Conservation (phyloP, 2,113 vertebrate genomes). For the Alexandromys fortis region DNA sequence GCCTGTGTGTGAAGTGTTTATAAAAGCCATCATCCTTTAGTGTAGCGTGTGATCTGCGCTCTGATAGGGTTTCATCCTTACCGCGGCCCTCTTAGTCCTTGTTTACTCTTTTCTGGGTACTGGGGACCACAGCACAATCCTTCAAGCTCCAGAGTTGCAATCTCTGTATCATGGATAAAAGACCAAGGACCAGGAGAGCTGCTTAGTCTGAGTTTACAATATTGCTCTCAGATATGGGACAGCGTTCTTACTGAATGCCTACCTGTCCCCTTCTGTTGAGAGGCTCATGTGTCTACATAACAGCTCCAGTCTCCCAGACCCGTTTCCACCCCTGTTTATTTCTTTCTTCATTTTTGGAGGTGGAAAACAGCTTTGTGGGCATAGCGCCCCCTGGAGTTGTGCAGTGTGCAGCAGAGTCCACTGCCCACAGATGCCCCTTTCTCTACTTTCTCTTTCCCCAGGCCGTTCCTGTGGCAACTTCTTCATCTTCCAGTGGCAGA, state of each 20-base stretch:
- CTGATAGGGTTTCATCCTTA: not conserved
- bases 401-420: not conserved
- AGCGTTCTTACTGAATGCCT: not conserved
- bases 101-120: not conserved
- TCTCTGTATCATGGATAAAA: not conserved
- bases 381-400: not conserved
- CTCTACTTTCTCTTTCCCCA: conserved; percentile 46
- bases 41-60: not conserved
- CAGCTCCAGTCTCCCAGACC: not conserved
- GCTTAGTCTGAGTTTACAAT: not conserved
- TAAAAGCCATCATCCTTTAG: not conserved
- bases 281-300: not conserved
- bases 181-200: not conserved
- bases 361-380: not conserved
- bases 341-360: not conserved
- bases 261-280: not conserved
- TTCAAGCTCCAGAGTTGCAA: not conserved
- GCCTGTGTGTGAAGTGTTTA: not conserved
- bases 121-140: too few species aligned
- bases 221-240: accelerated
- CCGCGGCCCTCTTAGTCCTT: not conserved
- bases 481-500: not conserved
- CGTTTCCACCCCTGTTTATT: not conserved
- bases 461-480: conserved; percentile 47
- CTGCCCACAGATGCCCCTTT: not conserved